These are phyloP conservation scores for Falcunculus frontatus DNA, from an alignment of 2,113 vertebrate genomes.

Conservation along the genomic window DNA sequence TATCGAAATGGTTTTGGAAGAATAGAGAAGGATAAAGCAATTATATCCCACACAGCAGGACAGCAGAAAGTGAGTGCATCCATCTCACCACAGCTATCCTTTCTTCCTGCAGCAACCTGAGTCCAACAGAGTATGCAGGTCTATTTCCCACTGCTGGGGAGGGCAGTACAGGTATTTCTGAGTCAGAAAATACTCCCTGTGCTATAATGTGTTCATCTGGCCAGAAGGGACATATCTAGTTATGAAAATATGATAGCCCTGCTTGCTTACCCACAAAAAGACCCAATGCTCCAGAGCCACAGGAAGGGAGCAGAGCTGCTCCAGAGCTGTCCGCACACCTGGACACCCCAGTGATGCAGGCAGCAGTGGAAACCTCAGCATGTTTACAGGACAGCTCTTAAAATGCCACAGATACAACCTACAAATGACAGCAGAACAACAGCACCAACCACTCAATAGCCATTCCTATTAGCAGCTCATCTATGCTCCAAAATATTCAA, in stretches of 20 bases:
- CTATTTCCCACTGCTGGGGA: not conserved
- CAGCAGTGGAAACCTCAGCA: not conserved
- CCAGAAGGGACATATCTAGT: constrained; percentile 8
- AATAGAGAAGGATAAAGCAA: constrained; percentile 25
- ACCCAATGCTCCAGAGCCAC: not conserved
- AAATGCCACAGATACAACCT: not conserved
- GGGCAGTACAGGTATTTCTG: not conserved
- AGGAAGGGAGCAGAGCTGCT: not conserved
- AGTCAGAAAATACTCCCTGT: not conserved
- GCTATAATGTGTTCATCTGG: not conserved
- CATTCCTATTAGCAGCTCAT: not conserved
- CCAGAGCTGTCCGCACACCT: not conserved
- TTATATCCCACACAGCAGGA: constrained; percentile 23
- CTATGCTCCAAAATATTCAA: not conserved
- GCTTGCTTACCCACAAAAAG: not conserved
- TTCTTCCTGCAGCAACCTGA: constrained; percentile 44
- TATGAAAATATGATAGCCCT: not conserved
- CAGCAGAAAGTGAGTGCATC: constrained; percentile 24
- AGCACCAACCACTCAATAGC: not conserved
- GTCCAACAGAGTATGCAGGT: constrained; percentile 22
- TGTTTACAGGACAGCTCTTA: not conserved
- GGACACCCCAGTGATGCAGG: not conserved
- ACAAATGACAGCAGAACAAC: not conserved
- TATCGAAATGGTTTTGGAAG: not conserved
- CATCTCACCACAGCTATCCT: constrained; percentile 15